These are phyloP conservation scores for Corticium candelabrum DNA, from an alignment of 37 sponge, comb jelly and placozoan species.

Conservation along the genomic window DNA sequence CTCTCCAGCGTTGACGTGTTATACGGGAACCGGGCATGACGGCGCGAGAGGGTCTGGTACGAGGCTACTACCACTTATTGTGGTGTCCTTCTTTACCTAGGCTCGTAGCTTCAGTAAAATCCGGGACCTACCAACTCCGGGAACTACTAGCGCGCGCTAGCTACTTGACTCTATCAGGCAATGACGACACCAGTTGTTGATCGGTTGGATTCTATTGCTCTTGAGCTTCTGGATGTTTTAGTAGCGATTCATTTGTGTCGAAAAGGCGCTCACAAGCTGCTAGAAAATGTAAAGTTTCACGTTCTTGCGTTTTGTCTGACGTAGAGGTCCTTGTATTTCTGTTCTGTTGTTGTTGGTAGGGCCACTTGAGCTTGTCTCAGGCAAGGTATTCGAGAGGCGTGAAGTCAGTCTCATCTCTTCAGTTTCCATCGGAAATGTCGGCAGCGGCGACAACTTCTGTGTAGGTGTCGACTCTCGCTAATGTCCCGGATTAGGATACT, in stretches of 20 bases:
- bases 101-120: too few species aligned
- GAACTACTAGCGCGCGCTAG: too few species aligned
- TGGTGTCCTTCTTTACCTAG: too few species aligned
- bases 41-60: too few species aligned
- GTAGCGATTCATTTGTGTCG: not conserved
- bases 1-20: too few species aligned
- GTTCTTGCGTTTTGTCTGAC: not conserved
- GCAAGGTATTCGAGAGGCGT: constrained; percentile 64
- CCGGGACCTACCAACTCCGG: too few species aligned
- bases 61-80: too few species aligned
- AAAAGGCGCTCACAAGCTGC: not conserved
- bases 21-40: too few species aligned
- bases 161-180: too few species aligned
- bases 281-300: not conserved
- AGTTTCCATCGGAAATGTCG: constrained; percentile 51
- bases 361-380: constrained; percentile 47
- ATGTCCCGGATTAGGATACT: not conserved
- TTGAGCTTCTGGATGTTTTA: not conserved
- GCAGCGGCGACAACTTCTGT: not conserved
- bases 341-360: constrained; percentile 35
- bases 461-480: not conserved
- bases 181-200: too few species aligned
- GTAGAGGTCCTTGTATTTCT: not conserved
- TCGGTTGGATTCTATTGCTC: not conserved
- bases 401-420: constrained; percentile 32